A percentile compares a stretch with the other conserved stretches of the same genome.
Conservation (phyloP, 2,888 invertebrate genomes). For the Leptinotarsa tumamoca region DNA sequence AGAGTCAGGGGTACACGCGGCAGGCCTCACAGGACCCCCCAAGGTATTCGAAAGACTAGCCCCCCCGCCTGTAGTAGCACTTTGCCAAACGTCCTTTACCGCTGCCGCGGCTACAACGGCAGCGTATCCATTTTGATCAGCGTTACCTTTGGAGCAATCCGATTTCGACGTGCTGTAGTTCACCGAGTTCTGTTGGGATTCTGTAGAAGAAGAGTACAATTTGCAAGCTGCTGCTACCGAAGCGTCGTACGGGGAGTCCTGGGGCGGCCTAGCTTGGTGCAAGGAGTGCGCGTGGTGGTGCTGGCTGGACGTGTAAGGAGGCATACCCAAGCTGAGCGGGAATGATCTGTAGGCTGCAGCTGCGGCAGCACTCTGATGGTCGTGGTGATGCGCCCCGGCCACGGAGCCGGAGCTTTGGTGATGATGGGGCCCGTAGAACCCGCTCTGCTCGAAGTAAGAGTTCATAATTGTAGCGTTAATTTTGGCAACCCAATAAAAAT, state of each 20-base stretch:
- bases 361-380: constrained; percentile 79
- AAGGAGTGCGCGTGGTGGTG: constrained; percentile 79
- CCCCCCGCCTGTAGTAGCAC: constrained; percentile 75
- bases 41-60: constrained; percentile 74
- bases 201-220: constrained; percentile 77
- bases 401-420: constrained; percentile 81
- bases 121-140: constrained; percentile 75
- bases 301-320: constrained; percentile 81
- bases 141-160: constrained; percentile 79
- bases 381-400: constrained; percentile 72
- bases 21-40: constrained; percentile 80
- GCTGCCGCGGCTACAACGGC: constrained; percentile 77
- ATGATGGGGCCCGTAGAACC: constrained; percentile 93
- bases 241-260: constrained; percentile 92
- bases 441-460: constrained; percentile 96
- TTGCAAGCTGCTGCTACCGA: constrained; percentile 89
- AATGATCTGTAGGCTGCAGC: constrained; percentile 85
- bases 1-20: constrained; percentile 91
- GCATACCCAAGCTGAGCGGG: constrained; percentile 86
- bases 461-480: constrained; percentile 77
- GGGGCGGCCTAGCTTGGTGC: constrained; percentile 83
- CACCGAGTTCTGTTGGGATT: constrained; percentile 71
- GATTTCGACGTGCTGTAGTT: constrained; percentile 75
- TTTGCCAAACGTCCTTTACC: constrained; percentile 76
- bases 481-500: constrained; percentile 54